Evolutionary conservation across 1,140 invertebrate species (phyloP).

Genomic region (Oncopodura yosiiana): DNA sequence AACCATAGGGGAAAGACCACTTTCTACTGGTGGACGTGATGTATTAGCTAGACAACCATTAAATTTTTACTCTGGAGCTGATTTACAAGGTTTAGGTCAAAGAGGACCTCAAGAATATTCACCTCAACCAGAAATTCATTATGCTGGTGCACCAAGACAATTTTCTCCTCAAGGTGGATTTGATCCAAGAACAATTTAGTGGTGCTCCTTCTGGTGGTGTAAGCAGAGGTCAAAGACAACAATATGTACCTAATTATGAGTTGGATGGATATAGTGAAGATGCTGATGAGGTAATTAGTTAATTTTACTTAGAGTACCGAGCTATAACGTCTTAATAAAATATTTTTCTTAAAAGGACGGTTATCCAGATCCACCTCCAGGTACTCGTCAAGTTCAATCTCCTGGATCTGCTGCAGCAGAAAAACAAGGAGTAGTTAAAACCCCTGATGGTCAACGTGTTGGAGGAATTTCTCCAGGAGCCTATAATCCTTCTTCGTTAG

Average conservation of each 20-base stretch:
- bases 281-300: constrained; percentile 25
- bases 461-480: not conserved
- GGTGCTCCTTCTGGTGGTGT: not conserved
- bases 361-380: constrained; percentile 23
- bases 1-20: not conserved
- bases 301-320: not conserved
- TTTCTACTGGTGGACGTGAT: constrained; percentile 1
- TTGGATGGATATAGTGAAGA: constrained; percentile 35
- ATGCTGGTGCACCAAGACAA: not conserved
- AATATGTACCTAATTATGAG: constrained; percentile 27
- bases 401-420: constrained; percentile 13
- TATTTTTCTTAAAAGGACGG: constrained; percentile 17
- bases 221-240: not conserved
- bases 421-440: constrained; percentile 10
- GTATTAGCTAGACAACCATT: not conserved
- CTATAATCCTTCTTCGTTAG: constrained; percentile 13
- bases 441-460: constrained; percentile 3
- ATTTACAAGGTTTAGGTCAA: not conserved
- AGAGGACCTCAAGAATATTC: no score
- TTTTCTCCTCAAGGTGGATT: not conserved
- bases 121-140: no score
- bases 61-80: not conserved
- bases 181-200: not conserved
- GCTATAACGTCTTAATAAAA: not conserved
- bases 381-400: not conserved